phyloP scores from a whole-genome alignment of 2,113 vertebrate species.

The Glaucomys volans region DNA sequence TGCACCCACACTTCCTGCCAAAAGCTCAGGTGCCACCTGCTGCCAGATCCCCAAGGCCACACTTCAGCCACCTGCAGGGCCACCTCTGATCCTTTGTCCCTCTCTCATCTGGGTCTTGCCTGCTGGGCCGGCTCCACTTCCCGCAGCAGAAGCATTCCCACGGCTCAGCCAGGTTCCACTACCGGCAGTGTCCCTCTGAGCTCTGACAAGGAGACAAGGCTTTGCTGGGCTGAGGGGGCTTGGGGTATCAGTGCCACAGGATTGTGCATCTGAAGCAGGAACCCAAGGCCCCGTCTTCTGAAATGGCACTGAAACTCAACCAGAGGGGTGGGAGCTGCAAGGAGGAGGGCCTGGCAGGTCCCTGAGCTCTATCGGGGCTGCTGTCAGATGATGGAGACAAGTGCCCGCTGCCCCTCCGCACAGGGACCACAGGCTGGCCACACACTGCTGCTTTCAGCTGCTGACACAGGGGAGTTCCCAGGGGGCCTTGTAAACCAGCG shows the following conservation, averaged over 20 bases:
- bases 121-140: not conserved
- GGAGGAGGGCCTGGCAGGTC: not conserved
- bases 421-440: not conserved
- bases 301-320: not conserved
- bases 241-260: not conserved
- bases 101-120: not conserved
- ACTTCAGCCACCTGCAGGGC: not conserved
- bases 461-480: accelerated
- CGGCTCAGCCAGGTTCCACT: too few relatives aligned
- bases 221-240: too few relatives aligned
- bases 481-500: not conserved
- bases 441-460: accelerated
- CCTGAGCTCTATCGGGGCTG: accelerated
- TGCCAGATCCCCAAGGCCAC: accelerated
- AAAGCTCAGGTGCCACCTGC: not conserved
- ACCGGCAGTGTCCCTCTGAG: accelerated
- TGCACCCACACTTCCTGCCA: not conserved
- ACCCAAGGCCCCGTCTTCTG: not conserved
- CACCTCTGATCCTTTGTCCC: accelerated
- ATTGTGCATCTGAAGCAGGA: not conserved
- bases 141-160: too few relatives aligned
- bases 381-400: not conserved
- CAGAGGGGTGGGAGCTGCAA: too few relatives aligned
- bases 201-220: not conserved
- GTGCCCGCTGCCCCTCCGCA: not conserved